Evolutionary conservation across 2,888 invertebrate species (phyloP).

Genomic region (Polymixis lichenea): DNA sequence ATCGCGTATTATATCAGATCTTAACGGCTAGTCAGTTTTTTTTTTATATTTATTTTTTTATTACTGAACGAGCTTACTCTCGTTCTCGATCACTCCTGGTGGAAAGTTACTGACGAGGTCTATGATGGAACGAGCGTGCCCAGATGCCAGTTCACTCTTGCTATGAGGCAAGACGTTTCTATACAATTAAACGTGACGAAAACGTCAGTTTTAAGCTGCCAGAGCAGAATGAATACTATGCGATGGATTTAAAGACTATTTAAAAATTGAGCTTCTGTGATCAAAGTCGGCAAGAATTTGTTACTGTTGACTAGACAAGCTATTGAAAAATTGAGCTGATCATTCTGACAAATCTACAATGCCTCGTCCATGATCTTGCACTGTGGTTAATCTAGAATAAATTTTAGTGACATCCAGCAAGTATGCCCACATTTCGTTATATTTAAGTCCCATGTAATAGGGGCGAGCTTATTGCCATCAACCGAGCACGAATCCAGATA

Average conservation of each 20-base stretch:
- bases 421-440: no score
- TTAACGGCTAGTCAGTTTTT: not conserved
- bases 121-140: no score
- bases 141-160: no score
- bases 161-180: no score
- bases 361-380: not conserved
- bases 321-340: slow-evolving; percentile 50
- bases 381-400: not conserved
- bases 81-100: no score
- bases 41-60: no score
- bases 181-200: not conserved
- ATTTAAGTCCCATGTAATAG: no score
- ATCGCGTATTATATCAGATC: not conserved
- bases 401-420: not conserved
- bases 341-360: not conserved
- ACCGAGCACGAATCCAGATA: no score
- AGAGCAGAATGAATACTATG: not conserved
- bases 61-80: no score
- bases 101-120: no score
- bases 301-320: slow-evolving; percentile 25
- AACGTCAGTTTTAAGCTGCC: slow-evolving; percentile 1
- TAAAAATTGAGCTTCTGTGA: slow-evolving; percentile 40
- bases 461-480: no score
- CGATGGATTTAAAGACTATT: slow-evolving; percentile 23
- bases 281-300: slow-evolving; percentile 21